Percentiles rank a stretch among this genome's conserved stretches.
Evolutionary conservation across 1,140 invertebrate species (phyloP).

Genomic region (Chelonus insularis): DNA sequence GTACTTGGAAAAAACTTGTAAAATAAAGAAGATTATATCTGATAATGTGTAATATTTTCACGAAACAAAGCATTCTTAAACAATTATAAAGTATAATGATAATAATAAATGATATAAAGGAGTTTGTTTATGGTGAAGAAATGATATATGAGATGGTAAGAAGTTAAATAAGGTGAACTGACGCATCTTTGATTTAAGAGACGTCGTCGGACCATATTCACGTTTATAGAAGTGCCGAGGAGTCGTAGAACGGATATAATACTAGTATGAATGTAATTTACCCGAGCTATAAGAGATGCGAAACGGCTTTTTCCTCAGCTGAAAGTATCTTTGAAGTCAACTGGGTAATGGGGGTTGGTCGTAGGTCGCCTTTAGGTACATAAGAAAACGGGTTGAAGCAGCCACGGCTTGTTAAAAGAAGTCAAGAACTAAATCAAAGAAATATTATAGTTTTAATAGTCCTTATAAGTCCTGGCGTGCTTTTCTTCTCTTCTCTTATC

Average conservation of each 20-base stretch:
- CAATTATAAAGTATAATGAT: no score
- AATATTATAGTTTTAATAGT: not conserved
- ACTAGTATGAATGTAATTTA: slow-evolving; percentile 48
- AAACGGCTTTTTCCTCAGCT: slow-evolving; percentile 37
- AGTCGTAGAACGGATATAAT: not conserved
- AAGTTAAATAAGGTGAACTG: slow-evolving; percentile 12
- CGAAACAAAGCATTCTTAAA: no score
- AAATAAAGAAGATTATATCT: no score
- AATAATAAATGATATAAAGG: not conserved
- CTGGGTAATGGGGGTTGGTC: slow-evolving; percentile 22
- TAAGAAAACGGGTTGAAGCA: not conserved
- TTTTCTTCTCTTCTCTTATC: not conserved
- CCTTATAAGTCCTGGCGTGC: not conserved
- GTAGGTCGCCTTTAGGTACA: not conserved
- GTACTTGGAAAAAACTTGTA: no score
- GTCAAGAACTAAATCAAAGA: not conserved
- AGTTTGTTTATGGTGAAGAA: not conserved
- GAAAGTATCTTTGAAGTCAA: slow-evolving; percentile 45
- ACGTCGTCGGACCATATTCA: not conserved
- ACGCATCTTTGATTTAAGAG: slow-evolving; percentile 13
- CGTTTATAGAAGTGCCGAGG: slow-evolving; percentile 11
- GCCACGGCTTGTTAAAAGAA: slow-evolving; percentile 17
- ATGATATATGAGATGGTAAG: not conserved
- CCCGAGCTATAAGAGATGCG: slow-evolving; percentile 40
- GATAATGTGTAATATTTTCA: no score